Evolutionary conservation across 2,888 invertebrate species (phyloP).

Genomic region (Nineta flava): DNA sequence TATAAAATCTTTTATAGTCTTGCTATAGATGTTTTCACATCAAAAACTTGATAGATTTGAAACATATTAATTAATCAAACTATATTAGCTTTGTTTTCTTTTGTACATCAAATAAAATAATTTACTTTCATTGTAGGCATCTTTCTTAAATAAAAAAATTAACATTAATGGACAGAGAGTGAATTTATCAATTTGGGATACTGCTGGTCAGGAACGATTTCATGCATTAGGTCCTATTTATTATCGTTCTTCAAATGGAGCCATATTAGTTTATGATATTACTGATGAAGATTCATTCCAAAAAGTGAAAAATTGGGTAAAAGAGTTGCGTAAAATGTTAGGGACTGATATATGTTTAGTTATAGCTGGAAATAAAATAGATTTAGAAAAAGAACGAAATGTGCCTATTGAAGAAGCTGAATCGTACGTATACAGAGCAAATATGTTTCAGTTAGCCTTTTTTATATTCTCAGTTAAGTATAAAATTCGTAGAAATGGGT

Average conservation of each 20-base stretch:
- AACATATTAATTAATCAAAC: too few species aligned
- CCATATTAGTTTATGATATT: constrained; percentile 93
- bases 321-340: constrained; percentile 89
- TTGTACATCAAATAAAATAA: too few species aligned
- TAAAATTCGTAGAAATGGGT: too few species aligned
- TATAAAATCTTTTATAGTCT: too few species aligned
- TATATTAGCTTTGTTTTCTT: too few species aligned
- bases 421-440: constrained; percentile 38
- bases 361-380: constrained; percentile 95
- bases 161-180: constrained; percentile 78
- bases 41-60: too few species aligned
- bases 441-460: too few species aligned
- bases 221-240: constrained; percentile 97
- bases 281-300: constrained; percentile 93
- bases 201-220: constrained; percentile 93
- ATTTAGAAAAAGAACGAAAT: constrained; percentile 80
- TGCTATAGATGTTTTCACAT: too few species aligned
- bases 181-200: constrained; percentile 94
- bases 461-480: too few species aligned
- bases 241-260: constrained; percentile 94
- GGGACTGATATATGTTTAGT: constrained; percentile 81
- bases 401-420: constrained; percentile 76
- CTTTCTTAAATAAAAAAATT: constrained; percentile 87
- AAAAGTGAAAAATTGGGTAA: constrained; percentile 97
- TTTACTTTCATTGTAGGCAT: constrained; percentile 51